phyloP scores from a whole-genome alignment of 2,113 vertebrate species.

The Lamprologus sp. region DNA sequence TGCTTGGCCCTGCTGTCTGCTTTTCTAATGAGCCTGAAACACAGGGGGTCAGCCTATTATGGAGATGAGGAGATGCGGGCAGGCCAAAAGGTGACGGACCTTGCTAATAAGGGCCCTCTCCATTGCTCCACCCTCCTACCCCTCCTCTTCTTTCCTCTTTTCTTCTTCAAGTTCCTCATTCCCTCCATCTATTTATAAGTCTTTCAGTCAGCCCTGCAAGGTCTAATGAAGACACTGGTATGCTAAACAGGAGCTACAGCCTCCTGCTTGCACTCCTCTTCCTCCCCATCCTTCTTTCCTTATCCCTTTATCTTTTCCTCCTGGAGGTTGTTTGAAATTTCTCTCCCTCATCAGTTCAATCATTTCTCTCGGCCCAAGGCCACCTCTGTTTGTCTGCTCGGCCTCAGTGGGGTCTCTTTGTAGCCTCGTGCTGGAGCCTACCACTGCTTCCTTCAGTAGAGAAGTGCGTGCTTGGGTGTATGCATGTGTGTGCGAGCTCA shows the following conservation, averaged over 20 bases:
- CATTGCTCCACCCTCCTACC: conserved; percentile 40
- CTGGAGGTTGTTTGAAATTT: conserved; percentile 37
- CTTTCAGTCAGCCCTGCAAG: neutral
- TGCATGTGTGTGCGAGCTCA: neutral
- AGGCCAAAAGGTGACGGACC: conserved; percentile 74
- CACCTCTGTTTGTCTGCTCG: conserved; percentile 24
- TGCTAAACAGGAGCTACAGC: conserved; percentile 30
- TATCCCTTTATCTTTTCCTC: conserved; percentile 24
- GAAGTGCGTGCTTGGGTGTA: neutral
- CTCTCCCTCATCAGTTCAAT: neutral
- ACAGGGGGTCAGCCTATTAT: conserved; percentile 79
- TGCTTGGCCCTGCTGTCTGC: conserved; percentile 69
- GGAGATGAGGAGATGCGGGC: conserved; percentile 74
- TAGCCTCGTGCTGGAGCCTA: neutral
- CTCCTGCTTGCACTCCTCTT: neutral
- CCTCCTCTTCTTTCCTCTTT: conserved; percentile 3
- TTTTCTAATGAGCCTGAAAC: conserved; percentile 80
- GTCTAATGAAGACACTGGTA: conserved; percentile 28
- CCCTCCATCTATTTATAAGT: neutral
- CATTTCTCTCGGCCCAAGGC: neutral
- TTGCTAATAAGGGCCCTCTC: conserved; percentile 68
- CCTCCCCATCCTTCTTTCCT: neutral
- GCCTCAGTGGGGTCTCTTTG: conserved; percentile 29
- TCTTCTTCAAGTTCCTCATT: conserved; percentile 23
- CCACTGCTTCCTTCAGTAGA: neutral